Base-by-base conservation (phyloP, 2,113 vertebrate genomes). In the Tupaia tana region DNA sequence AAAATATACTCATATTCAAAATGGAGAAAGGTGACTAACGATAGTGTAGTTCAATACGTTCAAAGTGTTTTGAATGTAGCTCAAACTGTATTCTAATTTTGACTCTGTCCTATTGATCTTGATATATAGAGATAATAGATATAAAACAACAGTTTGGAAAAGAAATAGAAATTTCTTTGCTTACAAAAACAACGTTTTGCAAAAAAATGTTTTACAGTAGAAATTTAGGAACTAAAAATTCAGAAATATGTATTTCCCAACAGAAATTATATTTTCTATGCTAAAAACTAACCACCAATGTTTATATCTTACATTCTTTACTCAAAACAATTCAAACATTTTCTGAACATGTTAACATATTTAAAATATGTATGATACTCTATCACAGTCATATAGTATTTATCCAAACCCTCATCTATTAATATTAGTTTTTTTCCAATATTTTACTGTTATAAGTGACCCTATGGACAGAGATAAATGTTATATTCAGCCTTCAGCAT, bases 381-480 rank as follows among this genome's bases (percentile, higher is more conserved):
- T 84, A 52, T 88, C 20, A 34, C 6, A 58, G 85, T 77, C 12
- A 73, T 56, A 1, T 89, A n/a, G 19, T 66, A 59, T 63, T 77
- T 86, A 71, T 88, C 93, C 86, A 69, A 89, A 29, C 14, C 24
- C 63, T 10, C 25, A 78, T 22, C 34, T 89, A 15, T 24, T 67
- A 34, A 14, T 27, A 24, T 75, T 70, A 89, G 27, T 8, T 34
- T 67, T 3, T 90, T 94, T 93, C 18, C 24, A 78, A 9, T 69
- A 75, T 80, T 91, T 88, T 80, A 29, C 52, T 89, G 10, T 89
- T 91, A 25, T n/a, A 83, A 75, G 31, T 81, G 31, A 92, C 9
- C 59, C 34, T 90, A 20, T 64, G 43, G 90, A 73, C 11, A 67
- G 27, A 15, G 13, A 58, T 71, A 82, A 92, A 74, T n/a, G 13